Evolutionary conservation across 2,797 vertebrate genomes (phyloP), one percentile per base, ranked within the genome.

Genomic region (Trachops cirrhosus): DNA sequence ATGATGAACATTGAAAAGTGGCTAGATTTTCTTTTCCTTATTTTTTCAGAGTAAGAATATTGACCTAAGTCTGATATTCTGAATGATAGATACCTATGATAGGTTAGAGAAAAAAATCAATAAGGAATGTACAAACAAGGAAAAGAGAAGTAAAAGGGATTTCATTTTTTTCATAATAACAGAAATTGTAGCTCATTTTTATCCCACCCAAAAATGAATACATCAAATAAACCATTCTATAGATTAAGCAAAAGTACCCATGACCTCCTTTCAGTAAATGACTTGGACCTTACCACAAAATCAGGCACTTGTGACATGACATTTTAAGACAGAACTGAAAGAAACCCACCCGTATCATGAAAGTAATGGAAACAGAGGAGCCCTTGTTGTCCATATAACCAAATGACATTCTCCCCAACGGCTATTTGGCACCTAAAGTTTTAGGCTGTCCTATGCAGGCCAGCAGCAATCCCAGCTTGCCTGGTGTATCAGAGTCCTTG

Each of bases 1-100:
- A 10, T 67, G 44, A 34, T 62, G 44, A 86, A 50, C 21, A 52
- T 52, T 62, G 24, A 78, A 88, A 93, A 86, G 21, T 95, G n/a
- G 19, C 34, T 91, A 86, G 21, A 85, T 44, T 94, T 83, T 93
- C 32, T 93, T 87, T 92, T 54, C 71, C 41, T 84, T 68, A 9
- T 74, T 68, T 62, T 93, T 95, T 74, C 37, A 54, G 67, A 89
- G 29, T 57, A 68, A 15, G 5, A 15, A 29, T 86, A 44, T 62
- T 80, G 21, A 90, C 32, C 54, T 80, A 87, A 54, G 74, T 48
- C 29, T 87, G 50, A 16, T 84, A 21, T 18, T 84, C 67, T n/a
- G 37, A 88, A 52, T 44, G 41, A 87, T 4, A 95, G 64, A 79
- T 4, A 14, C 11, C 21, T 83, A 74, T 7, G 29, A 37, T 62